A percentile compares a stretch with the other conserved stretches of the same genome.
Conservation (phyloP, 1,140 invertebrate genomes). For the Planococcus citri region DNA sequence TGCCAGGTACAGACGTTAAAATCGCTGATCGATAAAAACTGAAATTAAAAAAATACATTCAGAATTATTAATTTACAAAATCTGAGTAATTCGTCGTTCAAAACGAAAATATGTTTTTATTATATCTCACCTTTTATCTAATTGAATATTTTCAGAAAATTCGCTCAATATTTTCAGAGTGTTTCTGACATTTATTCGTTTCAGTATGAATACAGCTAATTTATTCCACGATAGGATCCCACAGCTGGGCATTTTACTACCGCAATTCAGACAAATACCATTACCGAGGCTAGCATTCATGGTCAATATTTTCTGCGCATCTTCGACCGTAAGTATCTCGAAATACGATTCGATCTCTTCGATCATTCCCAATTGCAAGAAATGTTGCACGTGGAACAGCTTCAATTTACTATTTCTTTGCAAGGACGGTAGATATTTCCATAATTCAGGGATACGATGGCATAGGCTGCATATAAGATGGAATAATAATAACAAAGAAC, state of each 20-base stretch:
- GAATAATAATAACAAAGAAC: not conserved
- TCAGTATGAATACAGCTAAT: not conserved
- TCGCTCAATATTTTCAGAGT: no score
- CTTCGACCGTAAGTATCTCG: not conserved
- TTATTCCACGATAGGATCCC: not conserved
- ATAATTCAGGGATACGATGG: not conserved
- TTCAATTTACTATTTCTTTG: not conserved
- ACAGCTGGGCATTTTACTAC: not conserved
- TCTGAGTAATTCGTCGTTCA: no score
- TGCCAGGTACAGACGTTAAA: not conserved
- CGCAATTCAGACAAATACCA: not conserved
- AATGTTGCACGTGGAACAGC: not conserved
- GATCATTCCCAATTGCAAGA: not conserved
- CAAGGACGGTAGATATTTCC: not conserved
- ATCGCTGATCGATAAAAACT: not conserved
- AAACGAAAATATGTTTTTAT: no score
- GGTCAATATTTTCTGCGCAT: not conserved
- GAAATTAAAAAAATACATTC: not conserved
- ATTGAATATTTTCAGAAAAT: no score
- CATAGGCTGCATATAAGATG: not conserved
- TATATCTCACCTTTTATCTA: not conserved
- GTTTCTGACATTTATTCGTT: not conserved
- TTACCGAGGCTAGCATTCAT: not conserved
- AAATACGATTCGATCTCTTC: not conserved
- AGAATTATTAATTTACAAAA: no score